Base-by-base conservation (phyloP, 1,140 invertebrate species). In the Zaprionus taronus region DNA sequence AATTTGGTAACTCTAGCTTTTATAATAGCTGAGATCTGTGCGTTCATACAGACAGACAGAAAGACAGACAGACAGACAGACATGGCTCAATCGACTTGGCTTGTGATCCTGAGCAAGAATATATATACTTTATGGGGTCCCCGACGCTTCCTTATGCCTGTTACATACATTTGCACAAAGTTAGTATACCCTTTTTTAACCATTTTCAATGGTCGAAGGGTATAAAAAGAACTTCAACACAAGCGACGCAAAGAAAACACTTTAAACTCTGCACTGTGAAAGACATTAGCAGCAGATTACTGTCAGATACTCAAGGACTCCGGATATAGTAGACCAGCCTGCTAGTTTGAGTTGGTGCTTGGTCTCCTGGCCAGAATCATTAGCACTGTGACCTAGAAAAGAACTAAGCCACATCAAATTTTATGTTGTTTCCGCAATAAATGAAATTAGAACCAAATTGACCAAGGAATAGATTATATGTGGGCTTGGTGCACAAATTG, bases 361-460 rank as follows among this genome's bases (percentile, higher is more conserved):
- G 57, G 31, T 72, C 44, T 44, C 55, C 75, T 44, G 62, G 34
- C 41, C 34, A 68, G 69, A 78, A 71, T 89, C 84, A 81, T 89
- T 89, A 89, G 83, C 81, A 80, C 73, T 81, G 63, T 81, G 83
- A 84, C 84, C 83, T 81, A 83, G 81, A 89, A 83, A 78, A 62
- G 78, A 77, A 71, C 74, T 80, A 76, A 76, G 12, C 81, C 83
- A 78, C 84, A 87, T 87, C 74, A 83, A 89, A 89, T 81, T 83
- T 79, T 78, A 89, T 87, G 84, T 81, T 72, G 75, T 73, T 87
- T 83, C 74, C 57, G 67, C 79, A 87, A 89, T 84, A 87, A 89
- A 87, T 84, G 79, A 81, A 87, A 87, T 87, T 83, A 86, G 66
- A 36, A 71, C 60, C 56, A 83, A 80, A 87, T 72, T 72, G 77